phyloP scores from a whole-genome alignment of 2,113 vertebrate species.

The Excalfactoria chinensis region DNA sequence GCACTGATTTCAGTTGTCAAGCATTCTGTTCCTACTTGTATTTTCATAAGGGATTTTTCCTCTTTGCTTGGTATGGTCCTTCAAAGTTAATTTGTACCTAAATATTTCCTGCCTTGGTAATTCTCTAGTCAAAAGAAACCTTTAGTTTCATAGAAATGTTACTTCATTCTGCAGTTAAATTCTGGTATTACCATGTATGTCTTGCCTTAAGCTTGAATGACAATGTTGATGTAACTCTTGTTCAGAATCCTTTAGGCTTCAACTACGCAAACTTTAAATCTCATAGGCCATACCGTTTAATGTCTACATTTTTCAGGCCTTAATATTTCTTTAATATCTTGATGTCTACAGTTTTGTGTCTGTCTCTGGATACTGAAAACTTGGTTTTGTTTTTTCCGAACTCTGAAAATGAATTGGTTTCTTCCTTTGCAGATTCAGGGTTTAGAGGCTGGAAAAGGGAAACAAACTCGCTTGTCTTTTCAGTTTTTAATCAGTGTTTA shows the following conservation, averaged over 20 bases:
- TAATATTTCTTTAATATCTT: no score
- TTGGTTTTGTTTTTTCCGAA: not conserved
- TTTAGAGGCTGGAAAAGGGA: not conserved
- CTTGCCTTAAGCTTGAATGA: not conserved
- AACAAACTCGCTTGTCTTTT: not conserved
- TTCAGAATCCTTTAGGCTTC: not conserved
- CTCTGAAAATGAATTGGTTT: not conserved
- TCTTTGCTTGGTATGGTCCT: not conserved
- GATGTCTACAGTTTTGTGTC: not conserved
- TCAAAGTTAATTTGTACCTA: not conserved
- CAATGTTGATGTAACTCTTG: not conserved
- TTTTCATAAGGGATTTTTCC: not conserved
- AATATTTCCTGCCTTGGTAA: not conserved
- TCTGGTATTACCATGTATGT: not conserved
- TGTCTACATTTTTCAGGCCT: no score
- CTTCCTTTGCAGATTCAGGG: not conserved
- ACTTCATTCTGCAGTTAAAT: not conserved
- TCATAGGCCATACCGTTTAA: not conserved
- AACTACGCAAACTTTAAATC: not conserved
- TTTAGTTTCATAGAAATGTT: not conserved
- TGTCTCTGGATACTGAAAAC: not conserved
- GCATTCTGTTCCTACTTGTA: not conserved
- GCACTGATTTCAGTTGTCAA: not conserved
- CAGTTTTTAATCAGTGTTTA: not conserved
- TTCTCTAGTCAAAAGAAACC: not conserved